Evolutionary conservation across 2,797 vertebrate species (phyloP).

Genomic region (Alcedo quadribrachys): DNA sequence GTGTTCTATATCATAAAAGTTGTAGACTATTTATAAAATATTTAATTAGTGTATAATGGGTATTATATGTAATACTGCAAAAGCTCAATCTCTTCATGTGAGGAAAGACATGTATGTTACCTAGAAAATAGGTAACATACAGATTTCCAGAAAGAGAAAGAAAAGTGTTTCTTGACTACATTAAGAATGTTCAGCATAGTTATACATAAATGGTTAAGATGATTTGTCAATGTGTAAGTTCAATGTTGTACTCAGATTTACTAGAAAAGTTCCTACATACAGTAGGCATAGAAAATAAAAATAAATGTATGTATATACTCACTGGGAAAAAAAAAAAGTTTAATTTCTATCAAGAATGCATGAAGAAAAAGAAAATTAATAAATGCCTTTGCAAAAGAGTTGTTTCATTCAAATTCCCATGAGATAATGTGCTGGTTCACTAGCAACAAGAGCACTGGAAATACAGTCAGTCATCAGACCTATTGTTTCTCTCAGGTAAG

Average conservation of each 20-base stretch:
- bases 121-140: background rate
- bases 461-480: background rate
- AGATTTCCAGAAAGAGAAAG: background rate
- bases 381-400: background rate
- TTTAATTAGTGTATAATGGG: background rate
- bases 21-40: background rate
- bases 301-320: background rate
- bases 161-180: background rate
- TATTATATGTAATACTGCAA: background rate
- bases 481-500: background rate
- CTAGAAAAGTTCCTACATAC: background rate
- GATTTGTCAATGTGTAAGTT: background rate
- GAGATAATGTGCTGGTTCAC: background rate
- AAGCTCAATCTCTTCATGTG: background rate
- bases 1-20: background rate
- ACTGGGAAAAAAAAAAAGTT: background rate
- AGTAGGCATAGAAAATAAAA: background rate
- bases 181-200: background rate
- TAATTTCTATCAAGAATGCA: background rate
- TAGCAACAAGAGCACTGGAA: background rate
- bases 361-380: background rate
- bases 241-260: background rate
- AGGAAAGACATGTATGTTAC: background rate
- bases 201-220: background rate
- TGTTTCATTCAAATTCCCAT: background rate